These are phyloP conservation scores for Colinus virginianus DNA, from an alignment of 2,113 vertebrate genomes.

Conservation along the genomic window DNA sequence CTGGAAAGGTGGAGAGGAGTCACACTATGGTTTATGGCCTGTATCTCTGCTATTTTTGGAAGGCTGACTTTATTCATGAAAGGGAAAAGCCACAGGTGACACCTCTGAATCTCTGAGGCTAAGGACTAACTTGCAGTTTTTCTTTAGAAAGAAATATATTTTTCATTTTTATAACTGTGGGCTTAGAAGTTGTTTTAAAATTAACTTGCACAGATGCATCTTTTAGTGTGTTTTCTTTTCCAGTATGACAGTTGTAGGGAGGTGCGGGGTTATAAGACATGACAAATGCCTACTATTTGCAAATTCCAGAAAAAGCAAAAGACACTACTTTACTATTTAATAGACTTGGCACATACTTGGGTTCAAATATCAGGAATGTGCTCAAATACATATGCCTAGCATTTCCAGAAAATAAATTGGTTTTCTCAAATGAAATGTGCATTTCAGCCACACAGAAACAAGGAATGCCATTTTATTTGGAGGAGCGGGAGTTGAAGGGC, in stretches of 20 bases:
- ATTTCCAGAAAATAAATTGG: neutral
- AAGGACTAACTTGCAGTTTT: neutral
- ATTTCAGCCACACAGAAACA: neutral
- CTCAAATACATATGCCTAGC: neutral
- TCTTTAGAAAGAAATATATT: neutral
- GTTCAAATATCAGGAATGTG: conserved; percentile 37
- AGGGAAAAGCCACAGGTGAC: neutral
- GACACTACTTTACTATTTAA: neutral
- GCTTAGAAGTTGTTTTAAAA: neutral
- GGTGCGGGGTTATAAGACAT: neutral
- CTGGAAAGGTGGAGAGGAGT: neutral
- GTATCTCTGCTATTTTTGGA: neutral
- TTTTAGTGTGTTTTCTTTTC: conserved; percentile 45
- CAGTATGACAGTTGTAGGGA: conserved; percentile 15
- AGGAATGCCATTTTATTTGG: neutral
- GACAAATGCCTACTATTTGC: conserved; percentile 28
- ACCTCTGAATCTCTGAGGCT: neutral
- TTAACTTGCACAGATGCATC: conserved; percentile 9
- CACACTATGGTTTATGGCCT: neutral
- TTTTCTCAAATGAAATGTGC: conserved; percentile 5
- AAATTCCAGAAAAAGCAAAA: conserved; percentile 53
- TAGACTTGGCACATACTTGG: neutral
- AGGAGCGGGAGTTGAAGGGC: neutral
- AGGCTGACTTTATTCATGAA: neutral
- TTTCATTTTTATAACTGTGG: conserved; percentile 1